Evolutionary conservation across 2,797 vertebrate species (phyloP).

Genomic region (Oreochromis mossambicus): DNA sequence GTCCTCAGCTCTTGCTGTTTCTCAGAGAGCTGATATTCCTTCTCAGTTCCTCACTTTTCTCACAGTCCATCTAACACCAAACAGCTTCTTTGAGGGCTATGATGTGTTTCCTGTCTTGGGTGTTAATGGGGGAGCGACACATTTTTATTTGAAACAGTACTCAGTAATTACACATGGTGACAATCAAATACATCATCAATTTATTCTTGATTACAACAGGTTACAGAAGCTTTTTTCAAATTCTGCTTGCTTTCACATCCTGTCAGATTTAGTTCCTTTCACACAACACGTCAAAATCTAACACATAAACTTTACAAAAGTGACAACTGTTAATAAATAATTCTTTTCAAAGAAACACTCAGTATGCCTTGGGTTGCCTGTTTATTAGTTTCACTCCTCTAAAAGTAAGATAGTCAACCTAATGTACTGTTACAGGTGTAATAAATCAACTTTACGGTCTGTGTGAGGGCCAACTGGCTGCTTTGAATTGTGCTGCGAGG

Average conservation of each 20-base stretch:
- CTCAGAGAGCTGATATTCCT: fast-evolving
- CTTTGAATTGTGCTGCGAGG: not conserved
- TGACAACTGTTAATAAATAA: not conserved
- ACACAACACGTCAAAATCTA: not conserved
- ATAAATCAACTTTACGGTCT: not conserved
- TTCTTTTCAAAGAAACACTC: not conserved
- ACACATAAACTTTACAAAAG: not conserved
- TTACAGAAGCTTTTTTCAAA: not conserved
- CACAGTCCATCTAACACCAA: not conserved
- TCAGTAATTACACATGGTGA: not conserved
- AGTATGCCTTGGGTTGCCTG: not conserved
- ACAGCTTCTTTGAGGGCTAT: not conserved
- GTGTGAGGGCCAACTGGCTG: fast-evolving
- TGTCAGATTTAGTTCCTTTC: not conserved
- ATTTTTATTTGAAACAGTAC: not conserved
- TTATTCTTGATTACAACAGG: not conserved
- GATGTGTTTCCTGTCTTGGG: not conserved
- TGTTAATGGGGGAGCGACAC: not conserved
- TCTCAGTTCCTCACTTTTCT: not conserved
- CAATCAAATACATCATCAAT: not conserved
- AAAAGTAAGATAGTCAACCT: not conserved
- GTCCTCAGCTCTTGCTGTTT: not conserved
- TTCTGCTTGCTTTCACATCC: not conserved
- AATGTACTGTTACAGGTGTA: not conserved
- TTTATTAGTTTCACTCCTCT: not conserved